Evolutionary conservation across 2,113 vertebrate species (phyloP).

Genomic region (Emydocephalus ijimae): DNA sequence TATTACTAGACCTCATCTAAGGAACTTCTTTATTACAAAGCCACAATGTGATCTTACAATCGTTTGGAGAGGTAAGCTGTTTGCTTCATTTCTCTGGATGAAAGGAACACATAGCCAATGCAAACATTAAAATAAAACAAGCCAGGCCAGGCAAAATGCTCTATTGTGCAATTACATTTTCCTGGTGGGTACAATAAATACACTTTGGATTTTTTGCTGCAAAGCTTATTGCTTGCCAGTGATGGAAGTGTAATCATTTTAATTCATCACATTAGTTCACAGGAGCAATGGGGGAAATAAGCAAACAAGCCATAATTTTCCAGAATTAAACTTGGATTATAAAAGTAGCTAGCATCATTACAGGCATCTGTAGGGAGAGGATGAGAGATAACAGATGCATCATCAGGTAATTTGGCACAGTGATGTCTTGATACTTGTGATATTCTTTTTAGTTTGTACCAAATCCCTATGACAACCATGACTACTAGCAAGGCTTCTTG

Average conservation of each 20-base stretch:
- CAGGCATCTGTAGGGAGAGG: background rate
- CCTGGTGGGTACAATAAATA: constrained; percentile 4
- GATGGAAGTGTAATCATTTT: background rate
- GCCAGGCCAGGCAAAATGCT: background rate
- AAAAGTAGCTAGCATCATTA: background rate
- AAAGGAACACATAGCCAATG: background rate
- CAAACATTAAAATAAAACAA: constrained; percentile 11
- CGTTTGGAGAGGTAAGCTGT: background rate
- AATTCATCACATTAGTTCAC: background rate
- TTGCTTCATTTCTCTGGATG: background rate
- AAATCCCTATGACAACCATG: background rate
- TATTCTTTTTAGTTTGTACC: background rate
- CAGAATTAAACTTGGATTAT: background rate
- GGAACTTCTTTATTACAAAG: constrained; percentile 21
- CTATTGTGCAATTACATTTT: background rate
- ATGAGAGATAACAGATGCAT: background rate
- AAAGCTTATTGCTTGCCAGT: background rate
- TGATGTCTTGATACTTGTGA: background rate
- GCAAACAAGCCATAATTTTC: background rate
- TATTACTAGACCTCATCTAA: constrained; percentile 12
- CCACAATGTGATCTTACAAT: constrained; percentile 13
- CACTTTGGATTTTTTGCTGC: background rate
- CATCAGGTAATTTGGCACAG: background rate
- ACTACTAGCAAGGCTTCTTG: background rate
- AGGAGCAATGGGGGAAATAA: background rate